Evolutionary conservation across 2,113 vertebrate genomes (phyloP).

Genomic region (Apodemus speciosus): DNA sequence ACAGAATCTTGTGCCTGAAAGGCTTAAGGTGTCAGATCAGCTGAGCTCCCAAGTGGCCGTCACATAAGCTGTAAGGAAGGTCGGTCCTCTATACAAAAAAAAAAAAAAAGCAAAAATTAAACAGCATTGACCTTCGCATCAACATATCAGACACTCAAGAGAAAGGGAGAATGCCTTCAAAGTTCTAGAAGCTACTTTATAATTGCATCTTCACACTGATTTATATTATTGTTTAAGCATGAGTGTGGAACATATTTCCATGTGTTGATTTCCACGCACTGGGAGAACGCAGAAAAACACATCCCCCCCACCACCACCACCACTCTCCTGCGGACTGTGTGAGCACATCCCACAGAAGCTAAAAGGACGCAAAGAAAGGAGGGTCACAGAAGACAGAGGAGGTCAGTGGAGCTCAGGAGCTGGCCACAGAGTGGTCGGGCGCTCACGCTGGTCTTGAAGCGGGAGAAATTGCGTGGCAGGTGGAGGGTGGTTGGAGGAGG

Average conservation of each 20-base stretch:
- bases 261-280: slow-evolving; percentile 9
- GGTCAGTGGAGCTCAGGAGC: not conserved
- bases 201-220: not conserved
- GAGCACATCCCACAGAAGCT: not conserved
- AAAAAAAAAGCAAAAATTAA: not conserved
- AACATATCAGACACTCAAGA: not conserved
- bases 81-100: not conserved
- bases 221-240: not conserved
- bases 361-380: not conserved
- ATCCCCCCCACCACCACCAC: no score
- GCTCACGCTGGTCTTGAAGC: not conserved
- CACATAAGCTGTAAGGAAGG: not conserved
- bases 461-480: not conserved
- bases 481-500: no score
- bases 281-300: not conserved
- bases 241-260: not conserved
- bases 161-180: not conserved
- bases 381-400: not conserved
- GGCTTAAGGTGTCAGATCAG: not conserved
- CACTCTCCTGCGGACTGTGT: not conserved
- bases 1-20: not conserved
- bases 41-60: not conserved
- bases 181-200: slow-evolving; percentile 4
- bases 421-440: not conserved
- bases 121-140: not conserved